Evolutionary conservation across 2,113 vertebrate genomes (phyloP), one percentile per base, ranked within the genome.

Genomic region (Perca flavescens): DNA sequence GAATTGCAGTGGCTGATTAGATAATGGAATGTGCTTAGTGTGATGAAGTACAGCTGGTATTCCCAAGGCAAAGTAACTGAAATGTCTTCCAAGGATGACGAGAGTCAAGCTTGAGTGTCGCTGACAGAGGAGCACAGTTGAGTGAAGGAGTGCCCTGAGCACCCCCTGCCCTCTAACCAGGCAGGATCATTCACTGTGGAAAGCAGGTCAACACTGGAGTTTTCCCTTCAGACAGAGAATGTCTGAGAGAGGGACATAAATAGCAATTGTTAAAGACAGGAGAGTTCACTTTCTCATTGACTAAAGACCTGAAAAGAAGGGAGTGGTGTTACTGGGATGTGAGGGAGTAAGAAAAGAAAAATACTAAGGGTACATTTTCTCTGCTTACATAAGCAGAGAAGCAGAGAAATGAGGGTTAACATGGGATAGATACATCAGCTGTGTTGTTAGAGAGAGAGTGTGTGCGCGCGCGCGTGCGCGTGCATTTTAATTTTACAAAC

Each of bases 141-240:
- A 69, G 70, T 52, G 71, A 80, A 70, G 78, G 70, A 76, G 83
- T 60, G 74, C 60, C 85, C 40, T 5, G 54, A 83, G 70, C 31
- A 3, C 46, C 53, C 78, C 40, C 36, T 63, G 72, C 68, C 28
- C 69, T 84, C 72, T 22, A 80, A 82, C 76, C 77, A 83, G 80
- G 85, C 66, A 75, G 64, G 74, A 86, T 90, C 86, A 78, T 71
- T 84, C 58, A 75, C 78, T 80, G 77, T 40, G 72, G 63, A 91
- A 86, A 90, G 80, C 81, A 90, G 85, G 90, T 91, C 88, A 79
- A 90, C 81, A 90, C 46, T 65, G 87, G 86, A 90, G 79, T 90
- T 90, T 88, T 84, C 88, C 89, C 61, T 77, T 82, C 79, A 86
- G 82, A 87, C 82, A 79, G 70, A 70, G 71, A 62, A 74, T 14